Conservation (phyloP, 2,888 invertebrate genomes). For the Choreutis nemorana region DNA sequence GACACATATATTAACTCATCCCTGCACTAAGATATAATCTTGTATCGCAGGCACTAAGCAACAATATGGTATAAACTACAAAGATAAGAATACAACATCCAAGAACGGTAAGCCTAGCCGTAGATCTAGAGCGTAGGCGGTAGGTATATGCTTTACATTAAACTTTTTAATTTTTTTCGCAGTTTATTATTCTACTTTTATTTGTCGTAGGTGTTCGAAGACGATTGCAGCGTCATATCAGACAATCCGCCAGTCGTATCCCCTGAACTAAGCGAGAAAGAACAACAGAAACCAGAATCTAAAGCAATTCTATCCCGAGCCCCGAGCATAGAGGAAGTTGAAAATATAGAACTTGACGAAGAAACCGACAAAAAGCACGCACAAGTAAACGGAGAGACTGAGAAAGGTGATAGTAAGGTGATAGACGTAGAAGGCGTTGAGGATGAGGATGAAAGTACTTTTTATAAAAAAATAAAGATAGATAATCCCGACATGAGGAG, state of each 20-base stretch:
- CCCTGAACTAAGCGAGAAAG: slow-evolving; percentile 54
- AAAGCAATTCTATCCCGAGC: slow-evolving; percentile 50
- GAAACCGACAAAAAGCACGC: slow-evolving; percentile 32
- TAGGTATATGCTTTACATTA: background rate
- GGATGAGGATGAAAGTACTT: slow-evolving; percentile 42
- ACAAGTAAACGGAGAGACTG: slow-evolving; percentile 64
- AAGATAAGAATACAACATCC: too few relatives aligned
- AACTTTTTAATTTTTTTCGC: background rate
- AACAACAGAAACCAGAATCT: slow-evolving; percentile 35
- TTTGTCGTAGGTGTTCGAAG: slow-evolving; percentile 58
- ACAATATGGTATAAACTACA: too few relatives aligned
- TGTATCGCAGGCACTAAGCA: too few relatives aligned
- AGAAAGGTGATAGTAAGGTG: slow-evolving; percentile 56
- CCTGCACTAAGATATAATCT: too few relatives aligned
- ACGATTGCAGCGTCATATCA: slow-evolving; percentile 63
- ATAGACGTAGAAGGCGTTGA: slow-evolving; percentile 57
- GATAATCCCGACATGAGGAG: slow-evolving; percentile 54
- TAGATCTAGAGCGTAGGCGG: too few relatives aligned
- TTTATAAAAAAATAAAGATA: too few relatives aligned
- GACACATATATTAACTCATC: too few relatives aligned
- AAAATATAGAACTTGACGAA: slow-evolving; percentile 51
- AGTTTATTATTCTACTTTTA: slow-evolving; percentile 1
- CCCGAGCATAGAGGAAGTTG: slow-evolving; percentile 57
- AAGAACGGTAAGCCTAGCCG: too few relatives aligned
- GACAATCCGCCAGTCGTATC: slow-evolving; percentile 61